Conservation (phyloP, 2,797 vertebrate species). For the Ctenosaura bakeri region DNA sequence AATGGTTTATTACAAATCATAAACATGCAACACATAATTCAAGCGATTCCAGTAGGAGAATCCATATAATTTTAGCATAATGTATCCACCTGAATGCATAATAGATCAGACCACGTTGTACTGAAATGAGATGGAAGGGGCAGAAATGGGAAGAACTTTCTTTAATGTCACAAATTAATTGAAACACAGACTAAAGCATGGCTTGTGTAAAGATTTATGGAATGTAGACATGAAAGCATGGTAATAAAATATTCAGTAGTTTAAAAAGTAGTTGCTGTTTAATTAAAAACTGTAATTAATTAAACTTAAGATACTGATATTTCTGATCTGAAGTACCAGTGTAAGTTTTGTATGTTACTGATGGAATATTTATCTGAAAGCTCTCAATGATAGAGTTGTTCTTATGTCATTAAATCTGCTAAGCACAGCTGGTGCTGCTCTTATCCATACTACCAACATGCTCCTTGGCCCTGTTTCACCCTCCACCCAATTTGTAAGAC, state of each 20-base stretch:
- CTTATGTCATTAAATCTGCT: slow-evolving; percentile 12
- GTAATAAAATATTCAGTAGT: slow-evolving; percentile 29
- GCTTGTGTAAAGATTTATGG: slow-evolving; percentile 44
- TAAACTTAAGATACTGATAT: slow-evolving; percentile 14
- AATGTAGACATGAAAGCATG: background rate
- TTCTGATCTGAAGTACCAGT: slow-evolving; percentile 1
- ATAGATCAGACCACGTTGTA: slow-evolving; percentile 37
- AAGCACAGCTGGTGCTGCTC: too few species aligned
- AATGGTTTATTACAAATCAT: slow-evolving; percentile 48
- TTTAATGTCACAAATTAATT: slow-evolving; percentile 51
- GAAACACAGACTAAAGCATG: slow-evolving; percentile 24
- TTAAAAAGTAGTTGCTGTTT: slow-evolving; percentile 26
- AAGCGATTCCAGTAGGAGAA: slow-evolving; percentile 33
- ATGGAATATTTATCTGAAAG: slow-evolving; percentile 3
- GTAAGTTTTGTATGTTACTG: background rate
- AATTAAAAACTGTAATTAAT: slow-evolving; percentile 43
- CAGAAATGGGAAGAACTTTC: slow-evolving; percentile 22
- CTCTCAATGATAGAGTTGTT: background rate
- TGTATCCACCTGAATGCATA: slow-evolving; percentile 48
- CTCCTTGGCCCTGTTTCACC: too few species aligned
- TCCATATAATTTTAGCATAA: slow-evolving; percentile 55
- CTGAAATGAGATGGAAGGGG: slow-evolving; percentile 36
- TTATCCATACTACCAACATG: too few species aligned
- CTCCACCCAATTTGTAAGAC: too few species aligned
- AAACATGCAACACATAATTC: slow-evolving; percentile 50